Percentiles rank a stretch among this genome's conserved stretches.
Conservation (phyloP, 2,113 vertebrate species). For the Tringa solitaria region DNA sequence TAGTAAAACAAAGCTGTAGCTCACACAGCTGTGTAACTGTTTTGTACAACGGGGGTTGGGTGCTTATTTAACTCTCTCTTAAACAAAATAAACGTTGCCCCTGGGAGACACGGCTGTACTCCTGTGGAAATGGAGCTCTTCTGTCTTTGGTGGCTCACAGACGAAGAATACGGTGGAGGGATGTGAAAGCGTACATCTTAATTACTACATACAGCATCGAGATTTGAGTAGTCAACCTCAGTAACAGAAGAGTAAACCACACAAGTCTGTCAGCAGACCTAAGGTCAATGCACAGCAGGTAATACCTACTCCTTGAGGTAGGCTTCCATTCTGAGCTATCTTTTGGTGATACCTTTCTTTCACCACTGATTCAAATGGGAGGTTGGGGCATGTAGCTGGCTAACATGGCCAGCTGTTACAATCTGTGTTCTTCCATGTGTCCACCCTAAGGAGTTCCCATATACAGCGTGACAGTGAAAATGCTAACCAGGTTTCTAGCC, state of each 20-base stretch:
- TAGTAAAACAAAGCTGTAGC: neutral
- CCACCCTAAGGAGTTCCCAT: neutral
- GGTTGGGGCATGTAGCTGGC: neutral
- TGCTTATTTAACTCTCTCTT: neutral
- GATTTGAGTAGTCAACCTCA: neutral
- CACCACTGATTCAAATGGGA: neutral
- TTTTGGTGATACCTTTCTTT: neutral
- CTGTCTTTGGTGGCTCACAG: neutral
- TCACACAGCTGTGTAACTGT: neutral
- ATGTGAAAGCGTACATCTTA: neutral
- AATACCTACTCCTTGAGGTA: fast-evolving
- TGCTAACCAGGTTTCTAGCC: neutral
- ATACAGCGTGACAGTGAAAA: neutral
- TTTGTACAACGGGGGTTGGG: neutral
- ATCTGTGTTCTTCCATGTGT: fast-evolving
- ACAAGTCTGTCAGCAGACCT: neutral
- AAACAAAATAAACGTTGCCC: neutral
- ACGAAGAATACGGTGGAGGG: neutral
- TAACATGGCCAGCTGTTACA: neutral
- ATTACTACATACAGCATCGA: neutral
- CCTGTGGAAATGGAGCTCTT: neutral
- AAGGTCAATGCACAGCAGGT: neutral
- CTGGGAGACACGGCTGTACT: neutral
- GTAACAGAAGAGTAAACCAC: neutral
- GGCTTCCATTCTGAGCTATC: neutral